Evolutionary conservation across 2,797 vertebrate species (phyloP).

Genomic region (Cynopterus sphinx): DNA sequence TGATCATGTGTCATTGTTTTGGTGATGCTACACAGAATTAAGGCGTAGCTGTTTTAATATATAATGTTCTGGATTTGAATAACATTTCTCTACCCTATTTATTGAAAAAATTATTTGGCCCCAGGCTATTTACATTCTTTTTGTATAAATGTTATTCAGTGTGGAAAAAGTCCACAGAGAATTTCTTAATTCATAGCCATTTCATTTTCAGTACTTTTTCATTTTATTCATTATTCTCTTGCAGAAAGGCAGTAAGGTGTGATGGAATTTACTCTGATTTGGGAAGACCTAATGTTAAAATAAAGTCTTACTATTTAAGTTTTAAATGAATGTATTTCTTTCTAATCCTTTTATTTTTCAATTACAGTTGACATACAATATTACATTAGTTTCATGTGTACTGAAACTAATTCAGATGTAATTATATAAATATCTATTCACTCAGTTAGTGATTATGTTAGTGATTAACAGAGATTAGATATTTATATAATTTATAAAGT

Average conservation of each 20-base stretch:
- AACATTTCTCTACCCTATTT: slow-evolving; percentile 18
- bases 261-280: neutral
- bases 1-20: slow-evolving; percentile 34
- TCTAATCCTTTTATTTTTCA: neutral
- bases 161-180: slow-evolving; percentile 35
- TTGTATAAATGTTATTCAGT: slow-evolving; percentile 43
- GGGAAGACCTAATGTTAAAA: neutral
- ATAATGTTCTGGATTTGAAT: slow-evolving; percentile 37
- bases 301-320: neutral
- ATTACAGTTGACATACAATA: neutral
- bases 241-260: neutral
- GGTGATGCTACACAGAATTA: slow-evolving; percentile 47
- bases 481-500: neutral
- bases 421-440: no score
- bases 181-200: slow-evolving; percentile 51
- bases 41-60: slow-evolving; percentile 55
- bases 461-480: neutral
- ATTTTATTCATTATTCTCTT: neutral
- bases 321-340: neutral
- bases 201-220: neutral
- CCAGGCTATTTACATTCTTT: neutral
- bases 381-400: neutral
- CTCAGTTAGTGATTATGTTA: no score
- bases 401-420: no score
- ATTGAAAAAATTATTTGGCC: slow-evolving; percentile 32